A percentile compares a stretch with the other conserved stretches of the same genome.
Conservation (phyloP, 2,113 vertebrate genomes). For the Cynoglossus semilaevis region DNA sequence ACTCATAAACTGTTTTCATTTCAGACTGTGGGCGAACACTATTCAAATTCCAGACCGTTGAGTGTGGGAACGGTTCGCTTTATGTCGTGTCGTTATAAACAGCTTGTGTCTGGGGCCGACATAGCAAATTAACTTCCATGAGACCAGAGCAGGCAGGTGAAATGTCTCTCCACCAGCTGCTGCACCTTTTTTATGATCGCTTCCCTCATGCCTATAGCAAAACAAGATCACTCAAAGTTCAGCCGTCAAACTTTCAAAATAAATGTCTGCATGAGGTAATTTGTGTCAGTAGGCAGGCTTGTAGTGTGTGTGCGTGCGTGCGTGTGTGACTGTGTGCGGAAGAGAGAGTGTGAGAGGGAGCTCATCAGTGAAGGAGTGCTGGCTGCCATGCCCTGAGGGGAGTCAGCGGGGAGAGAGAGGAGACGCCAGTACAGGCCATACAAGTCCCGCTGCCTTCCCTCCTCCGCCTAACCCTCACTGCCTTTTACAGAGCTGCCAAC, state of each 20-base stretch:
- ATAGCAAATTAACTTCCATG: slow-evolving; percentile 47
- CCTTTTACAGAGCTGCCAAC: slow-evolving; percentile 69
- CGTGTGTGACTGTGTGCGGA: slow-evolving; percentile 6
- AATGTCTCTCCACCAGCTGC: slow-evolving; percentile 62
- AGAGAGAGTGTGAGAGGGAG: slow-evolving; percentile 20
- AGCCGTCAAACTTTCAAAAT: slow-evolving; percentile 74
- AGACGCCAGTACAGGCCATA: slow-evolving; percentile 73
- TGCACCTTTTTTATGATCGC: slow-evolving; percentile 56
- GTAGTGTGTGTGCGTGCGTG: slow-evolving; percentile 10
- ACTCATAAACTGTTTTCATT: slow-evolving; percentile 4
- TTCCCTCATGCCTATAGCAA: slow-evolving; percentile 65
- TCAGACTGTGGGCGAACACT: neutral
- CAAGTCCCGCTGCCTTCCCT: slow-evolving; percentile 67
- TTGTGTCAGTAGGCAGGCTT: slow-evolving; percentile 65
- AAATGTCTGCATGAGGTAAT: slow-evolving; percentile 73
- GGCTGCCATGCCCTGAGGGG: slow-evolving; percentile 72
- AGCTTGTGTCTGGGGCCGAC: slow-evolving; percentile 34
- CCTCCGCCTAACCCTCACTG: slow-evolving; percentile 63
- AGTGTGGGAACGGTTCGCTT: slow-evolving; percentile 17
- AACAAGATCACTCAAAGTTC: slow-evolving; percentile 75
- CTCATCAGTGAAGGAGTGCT: slow-evolving; percentile 64
- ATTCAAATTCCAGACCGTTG: slow-evolving; percentile 24
- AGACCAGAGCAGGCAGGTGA: slow-evolving; percentile 59
- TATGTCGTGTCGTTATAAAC: slow-evolving; percentile 22
- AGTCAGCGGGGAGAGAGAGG: slow-evolving; percentile 62